A percentile compares a stretch with the other conserved stretches of the same genome.
Evolutionary conservation across 2,113 vertebrate genomes (phyloP).

Genomic region (Vidua chalybeata): DNA sequence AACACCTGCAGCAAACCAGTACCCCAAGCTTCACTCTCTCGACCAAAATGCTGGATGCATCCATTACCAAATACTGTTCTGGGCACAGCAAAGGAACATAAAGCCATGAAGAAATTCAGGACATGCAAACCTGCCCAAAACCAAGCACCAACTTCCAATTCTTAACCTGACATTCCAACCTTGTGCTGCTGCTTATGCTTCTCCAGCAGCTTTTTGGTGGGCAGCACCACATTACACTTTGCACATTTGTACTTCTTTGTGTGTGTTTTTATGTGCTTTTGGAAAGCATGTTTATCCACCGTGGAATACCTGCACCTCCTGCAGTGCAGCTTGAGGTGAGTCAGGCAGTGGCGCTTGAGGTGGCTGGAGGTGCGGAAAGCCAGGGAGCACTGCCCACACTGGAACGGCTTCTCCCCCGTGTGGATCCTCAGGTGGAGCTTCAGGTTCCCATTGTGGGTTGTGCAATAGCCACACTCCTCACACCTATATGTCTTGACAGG

Average conservation of each 20-base stretch:
- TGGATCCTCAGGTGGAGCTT: slow-evolving; percentile 48
- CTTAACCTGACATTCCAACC: background rate
- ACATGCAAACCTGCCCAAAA: background rate
- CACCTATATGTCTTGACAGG: slow-evolving; percentile 20
- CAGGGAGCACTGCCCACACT: background rate
- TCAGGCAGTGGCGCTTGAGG: slow-evolving; percentile 46
- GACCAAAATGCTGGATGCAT: background rate
- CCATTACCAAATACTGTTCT: background rate
- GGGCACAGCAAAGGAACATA: background rate
- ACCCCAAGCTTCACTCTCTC: background rate
- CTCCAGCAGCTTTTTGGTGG: background rate
- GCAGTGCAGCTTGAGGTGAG: background rate
- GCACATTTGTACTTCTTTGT: background rate
- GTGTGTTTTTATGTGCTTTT: background rate
- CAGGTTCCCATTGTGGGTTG: background rate
- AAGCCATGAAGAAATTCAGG: background rate
- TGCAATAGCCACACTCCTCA: slow-evolving; percentile 51
- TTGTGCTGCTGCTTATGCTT: background rate
- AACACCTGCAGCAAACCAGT: background rate
- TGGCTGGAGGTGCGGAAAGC: slow-evolving; percentile 64
- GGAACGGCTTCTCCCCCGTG: slow-evolving; percentile 44
- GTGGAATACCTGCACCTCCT: slow-evolving; percentile 27
- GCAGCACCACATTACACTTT: background rate
- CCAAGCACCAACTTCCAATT: rapidly evolving
- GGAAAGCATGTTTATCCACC: background rate